Percentiles rank a stretch among this genome's conserved stretches.
These are phyloP conservation scores for Chironomus riparius DNA, from an alignment of 2,888 invertebrate genomes.

Conservation along the genomic window DNA sequence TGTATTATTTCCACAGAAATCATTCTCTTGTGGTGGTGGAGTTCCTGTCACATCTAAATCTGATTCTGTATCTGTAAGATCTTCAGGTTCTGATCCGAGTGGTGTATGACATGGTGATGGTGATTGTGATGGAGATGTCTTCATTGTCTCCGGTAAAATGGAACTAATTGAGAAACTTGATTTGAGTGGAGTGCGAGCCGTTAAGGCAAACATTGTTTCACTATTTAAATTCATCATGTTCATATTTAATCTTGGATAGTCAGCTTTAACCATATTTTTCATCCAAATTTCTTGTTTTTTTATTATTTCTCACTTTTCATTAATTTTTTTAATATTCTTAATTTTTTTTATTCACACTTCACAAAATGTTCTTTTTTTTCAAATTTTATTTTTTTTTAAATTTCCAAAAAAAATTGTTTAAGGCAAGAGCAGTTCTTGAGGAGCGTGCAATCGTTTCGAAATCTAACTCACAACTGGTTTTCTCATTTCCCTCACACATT, in stretches of 20 bases:
- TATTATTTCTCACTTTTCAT: neutral
- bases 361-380: neutral
- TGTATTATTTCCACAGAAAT: conserved; percentile 29
- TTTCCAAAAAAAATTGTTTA: neutral
- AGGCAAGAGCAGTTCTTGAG: neutral
- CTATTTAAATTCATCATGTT: conserved; percentile 24
- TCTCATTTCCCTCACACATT: conserved; percentile 6
- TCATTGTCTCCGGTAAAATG: conserved; percentile 62
- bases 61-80: conserved; percentile 53
- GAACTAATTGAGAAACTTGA: conserved; percentile 75
- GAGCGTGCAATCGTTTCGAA: conserved; percentile 6
- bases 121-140: conserved; percentile 36
- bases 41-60: conserved; percentile 71
- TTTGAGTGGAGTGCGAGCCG: conserved; percentile 53
- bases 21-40: conserved; percentile 54
- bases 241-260: conserved; percentile 1
- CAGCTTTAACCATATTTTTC: conserved; percentile 21
- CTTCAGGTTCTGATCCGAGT: conserved; percentile 34
- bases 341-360: neutral
- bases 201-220: conserved; percentile 41
- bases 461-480: conserved; percentile 22
- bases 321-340: neutral
- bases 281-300: neutral
- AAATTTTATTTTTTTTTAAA: neutral
- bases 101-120: conserved; percentile 30